Evolutionary conservation across 2,113 vertebrate species (phyloP), one percentile per base, ranked within the genome.

Genomic region (Alethe castanea): DNA sequence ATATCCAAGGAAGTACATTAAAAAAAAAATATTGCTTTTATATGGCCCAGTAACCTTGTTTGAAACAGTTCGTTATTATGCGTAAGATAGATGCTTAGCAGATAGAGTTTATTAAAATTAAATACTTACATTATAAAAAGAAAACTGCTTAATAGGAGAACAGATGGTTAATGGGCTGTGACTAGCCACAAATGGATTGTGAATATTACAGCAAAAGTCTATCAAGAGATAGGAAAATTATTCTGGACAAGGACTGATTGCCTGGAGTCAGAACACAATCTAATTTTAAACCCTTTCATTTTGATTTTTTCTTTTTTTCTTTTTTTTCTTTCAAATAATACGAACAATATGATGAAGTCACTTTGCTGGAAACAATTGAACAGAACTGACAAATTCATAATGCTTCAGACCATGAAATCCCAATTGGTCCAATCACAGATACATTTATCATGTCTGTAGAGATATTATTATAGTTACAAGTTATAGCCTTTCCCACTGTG

Each of bases 121-220:
- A 96, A 95, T 94, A 86, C 64, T 92, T 95, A 89, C 35, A 85
- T 95, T 95, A 90, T 67, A 88, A 94, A 94, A 95, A 92, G 60
- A 96, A 97, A 96, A 66, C 79, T 94, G 48, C 40, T 83, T 94
- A 91, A 96, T 86, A 95, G 89, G 90, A 83, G 94, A 96, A 94
- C 95, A 97, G 93, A 96, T 95, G 86, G 82, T 54, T 98, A 98
- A 98, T 97, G 91, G 73, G n/a, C 95, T 97, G 93, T 96, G 92
- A 96, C 90, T 95, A 73, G 74, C 78, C 92, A 88, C 89, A 96
- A 95, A 95, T 88, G 92, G 61, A 48, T 82, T 96, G 90, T 44
- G 77, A 97, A 91, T 96, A 92, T 96, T 92, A 80, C 36, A 90
- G 70, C 69, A 96, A 95, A 86, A 96, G 93, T 92, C 91, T 97